Evolutionary conservation across 2,113 vertebrate genomes (phyloP).

Genomic region (Balaeniceps rex): DNA sequence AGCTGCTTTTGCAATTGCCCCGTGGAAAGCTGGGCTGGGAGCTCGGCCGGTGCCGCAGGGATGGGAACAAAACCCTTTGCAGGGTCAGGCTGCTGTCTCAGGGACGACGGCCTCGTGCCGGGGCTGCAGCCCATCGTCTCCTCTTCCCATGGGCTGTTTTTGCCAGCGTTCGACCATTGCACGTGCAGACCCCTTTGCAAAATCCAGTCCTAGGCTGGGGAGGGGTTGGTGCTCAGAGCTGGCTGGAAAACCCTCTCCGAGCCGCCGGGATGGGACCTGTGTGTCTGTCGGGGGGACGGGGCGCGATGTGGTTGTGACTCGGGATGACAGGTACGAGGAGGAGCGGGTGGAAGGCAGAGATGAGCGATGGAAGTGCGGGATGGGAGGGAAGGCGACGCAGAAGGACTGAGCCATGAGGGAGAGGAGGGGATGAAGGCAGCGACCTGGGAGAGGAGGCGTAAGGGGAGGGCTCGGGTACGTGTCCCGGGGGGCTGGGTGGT

Average conservation of each 20-base stretch:
- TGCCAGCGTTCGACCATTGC: background rate
- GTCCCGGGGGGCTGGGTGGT: background rate
- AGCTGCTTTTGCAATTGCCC: background rate
- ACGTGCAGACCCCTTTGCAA: background rate
- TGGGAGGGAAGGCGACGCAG: background rate
- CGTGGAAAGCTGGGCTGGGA: background rate
- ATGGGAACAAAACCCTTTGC: background rate
- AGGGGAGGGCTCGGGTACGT: rapidly evolving
- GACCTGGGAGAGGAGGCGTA: background rate
- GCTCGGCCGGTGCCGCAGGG: background rate
- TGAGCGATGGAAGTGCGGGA: background rate
- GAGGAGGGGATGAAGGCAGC: background rate
- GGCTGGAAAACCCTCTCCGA: background rate
- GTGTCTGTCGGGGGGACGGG: background rate
- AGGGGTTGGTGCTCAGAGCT: background rate
- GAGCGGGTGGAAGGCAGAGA: background rate
- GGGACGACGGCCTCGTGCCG: rapidly evolving
- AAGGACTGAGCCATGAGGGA: background rate
- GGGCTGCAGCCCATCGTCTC: background rate
- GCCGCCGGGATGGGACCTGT: rapidly evolving
- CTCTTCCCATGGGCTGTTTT: background rate
- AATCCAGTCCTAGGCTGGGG: background rate
- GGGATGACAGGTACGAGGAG: background rate
- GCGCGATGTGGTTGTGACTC: background rate
- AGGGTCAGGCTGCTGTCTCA: background rate